Conservation (phyloP, 2,113 vertebrate species). For the Pygathrix nemaeus region DNA sequence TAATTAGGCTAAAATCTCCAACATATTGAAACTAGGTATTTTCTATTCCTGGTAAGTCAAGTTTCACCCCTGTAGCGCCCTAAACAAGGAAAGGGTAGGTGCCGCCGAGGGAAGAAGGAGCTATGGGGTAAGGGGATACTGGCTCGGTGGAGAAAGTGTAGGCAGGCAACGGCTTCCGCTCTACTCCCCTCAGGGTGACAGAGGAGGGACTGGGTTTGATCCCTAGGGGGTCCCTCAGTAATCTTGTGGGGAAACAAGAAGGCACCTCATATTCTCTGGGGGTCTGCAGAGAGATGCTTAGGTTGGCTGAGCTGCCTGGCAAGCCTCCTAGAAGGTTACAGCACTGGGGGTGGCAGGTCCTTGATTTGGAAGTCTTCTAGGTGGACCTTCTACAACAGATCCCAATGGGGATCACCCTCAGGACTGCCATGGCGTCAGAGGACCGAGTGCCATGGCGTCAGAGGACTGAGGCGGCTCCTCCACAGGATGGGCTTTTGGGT, state of each 20-base stretch:
- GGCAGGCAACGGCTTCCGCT: neutral
- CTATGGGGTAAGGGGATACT: fast-evolving
- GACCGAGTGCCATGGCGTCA: neutral
- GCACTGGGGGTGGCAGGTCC: no score
- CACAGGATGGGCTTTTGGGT: fast-evolving
- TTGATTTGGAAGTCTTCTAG: neutral
- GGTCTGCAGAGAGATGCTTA: neutral
- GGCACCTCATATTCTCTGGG: neutral
- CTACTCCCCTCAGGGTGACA: neutral
- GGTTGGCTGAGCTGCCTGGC: neutral
- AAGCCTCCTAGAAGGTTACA: neutral
- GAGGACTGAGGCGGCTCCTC: neutral
- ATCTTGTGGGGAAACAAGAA: neutral
- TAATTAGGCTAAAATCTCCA: neutral
- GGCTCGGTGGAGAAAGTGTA: neutral
- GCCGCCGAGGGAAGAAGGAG: neutral
- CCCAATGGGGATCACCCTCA: neutral
- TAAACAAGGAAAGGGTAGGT: neutral
- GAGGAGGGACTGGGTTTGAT: neutral
- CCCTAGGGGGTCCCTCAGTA: neutral
- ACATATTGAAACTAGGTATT: neutral
- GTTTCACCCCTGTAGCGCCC: neutral
- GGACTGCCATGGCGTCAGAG: neutral
- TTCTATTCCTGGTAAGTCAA: neutral
- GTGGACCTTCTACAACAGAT: neutral